Percentiles rank a stretch among this genome's conserved stretches.
phyloP scores from a whole-genome alignment of 2,113 vertebrate genomes.

The Poeciliopsis prolifica region DNA sequence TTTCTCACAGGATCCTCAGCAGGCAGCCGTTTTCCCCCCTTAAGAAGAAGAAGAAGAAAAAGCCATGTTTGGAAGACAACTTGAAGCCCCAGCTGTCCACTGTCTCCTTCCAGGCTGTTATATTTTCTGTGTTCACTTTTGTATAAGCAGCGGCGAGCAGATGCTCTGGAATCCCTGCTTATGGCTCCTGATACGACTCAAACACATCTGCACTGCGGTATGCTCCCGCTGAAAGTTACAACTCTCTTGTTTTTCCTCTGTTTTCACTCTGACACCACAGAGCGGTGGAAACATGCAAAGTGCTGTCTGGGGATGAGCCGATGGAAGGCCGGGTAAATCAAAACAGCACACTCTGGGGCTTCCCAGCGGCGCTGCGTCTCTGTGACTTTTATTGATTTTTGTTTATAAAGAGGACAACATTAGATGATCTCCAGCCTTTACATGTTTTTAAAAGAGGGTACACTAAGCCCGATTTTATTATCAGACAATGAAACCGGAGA shows the following conservation, averaged over 20 bases:
- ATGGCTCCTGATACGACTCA: conserved; percentile 12
- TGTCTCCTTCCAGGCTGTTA: conserved; percentile 2
- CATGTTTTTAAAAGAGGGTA: too few species aligned
- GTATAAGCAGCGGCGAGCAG: conserved; percentile 20
- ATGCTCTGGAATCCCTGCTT: conserved; percentile 22
- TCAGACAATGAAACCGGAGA: too few species aligned
- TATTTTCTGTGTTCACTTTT: not conserved
- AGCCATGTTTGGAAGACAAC: conserved; percentile 8
- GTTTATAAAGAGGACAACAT: not conserved
- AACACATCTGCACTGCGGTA: conserved; percentile 8
- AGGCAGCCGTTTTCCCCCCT: conserved; percentile 14
- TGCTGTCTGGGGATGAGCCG: conserved; percentile 16
- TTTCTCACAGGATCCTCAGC: conserved; percentile 25
- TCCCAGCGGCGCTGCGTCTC: not conserved
- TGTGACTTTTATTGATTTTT: conserved; percentile 14
- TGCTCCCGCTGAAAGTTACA: conserved; percentile 15
- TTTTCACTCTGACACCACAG: conserved; percentile 10
- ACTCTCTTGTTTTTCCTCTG: not conserved
- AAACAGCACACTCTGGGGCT: not conserved
- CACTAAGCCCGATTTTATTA: too few species aligned
- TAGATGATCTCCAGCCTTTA: too few species aligned
- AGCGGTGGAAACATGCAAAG: not conserved
- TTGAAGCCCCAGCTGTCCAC: conserved; percentile 5
- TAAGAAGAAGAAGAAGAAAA: conserved; percentile 1
- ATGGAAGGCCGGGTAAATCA: not conserved